These are phyloP conservation scores for Bucorvus abyssinicus DNA, from an alignment of 2,797 vertebrate genomes.

Conservation along the genomic window DNA sequence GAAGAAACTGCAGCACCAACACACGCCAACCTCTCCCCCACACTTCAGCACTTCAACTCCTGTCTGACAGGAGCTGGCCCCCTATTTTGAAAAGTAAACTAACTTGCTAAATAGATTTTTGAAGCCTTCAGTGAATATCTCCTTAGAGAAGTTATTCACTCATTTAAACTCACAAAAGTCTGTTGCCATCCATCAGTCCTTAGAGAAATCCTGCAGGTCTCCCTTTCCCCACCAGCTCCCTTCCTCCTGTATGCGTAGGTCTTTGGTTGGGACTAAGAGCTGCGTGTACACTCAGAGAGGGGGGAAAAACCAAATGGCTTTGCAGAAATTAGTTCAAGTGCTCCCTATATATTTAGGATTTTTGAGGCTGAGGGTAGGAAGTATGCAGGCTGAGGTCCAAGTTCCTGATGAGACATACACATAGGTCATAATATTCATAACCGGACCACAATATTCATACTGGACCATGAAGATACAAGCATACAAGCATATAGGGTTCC, in stretches of 20 bases:
- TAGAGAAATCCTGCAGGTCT: background rate
- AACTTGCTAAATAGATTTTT: background rate
- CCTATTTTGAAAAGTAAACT: background rate
- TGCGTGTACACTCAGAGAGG: too few species aligned
- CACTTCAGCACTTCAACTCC: background rate
- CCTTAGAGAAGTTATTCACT: background rate
- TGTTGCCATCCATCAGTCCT: background rate
- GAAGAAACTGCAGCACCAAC: background rate
- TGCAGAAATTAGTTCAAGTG: background rate
- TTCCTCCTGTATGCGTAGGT: background rate
- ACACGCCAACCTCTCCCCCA: background rate
- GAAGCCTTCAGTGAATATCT: background rate
- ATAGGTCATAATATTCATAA: background rate
- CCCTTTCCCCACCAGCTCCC: background rate
- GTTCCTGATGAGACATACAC: background rate
- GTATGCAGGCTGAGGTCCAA: background rate
- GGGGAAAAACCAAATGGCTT: background rate
- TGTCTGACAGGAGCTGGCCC: background rate
- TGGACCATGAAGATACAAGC: background rate
- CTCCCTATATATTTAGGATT: background rate
- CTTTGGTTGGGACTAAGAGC: background rate
- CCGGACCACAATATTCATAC: background rate
- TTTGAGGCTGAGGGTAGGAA: background rate
- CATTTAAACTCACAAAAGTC: background rate
- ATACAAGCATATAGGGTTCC: background rate